Evolutionary conservation across 2,797 vertebrate species (phyloP).

Genomic region (Spinibarbus caldwelli): DNA sequence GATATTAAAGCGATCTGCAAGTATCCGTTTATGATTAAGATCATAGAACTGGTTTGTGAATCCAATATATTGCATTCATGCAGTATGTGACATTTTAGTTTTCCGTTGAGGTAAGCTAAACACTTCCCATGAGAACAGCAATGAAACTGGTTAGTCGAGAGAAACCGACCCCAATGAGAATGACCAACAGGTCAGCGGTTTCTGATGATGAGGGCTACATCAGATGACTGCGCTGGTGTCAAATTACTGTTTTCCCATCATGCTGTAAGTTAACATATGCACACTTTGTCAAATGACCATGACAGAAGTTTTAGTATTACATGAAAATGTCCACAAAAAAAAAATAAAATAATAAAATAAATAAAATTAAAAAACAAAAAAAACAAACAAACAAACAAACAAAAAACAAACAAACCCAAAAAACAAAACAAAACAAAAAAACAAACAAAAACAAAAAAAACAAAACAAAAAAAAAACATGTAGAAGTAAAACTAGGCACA

Average conservation of each 20-base stretch:
- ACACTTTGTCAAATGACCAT: background rate
- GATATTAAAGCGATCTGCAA: too few relatives aligned
- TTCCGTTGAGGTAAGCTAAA: conserved; percentile 21
- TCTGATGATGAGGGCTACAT: conserved; percentile 6
- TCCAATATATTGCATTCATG: conserved; percentile 6
- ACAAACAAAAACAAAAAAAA: too few relatives aligned
- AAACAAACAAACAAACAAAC: too few relatives aligned
- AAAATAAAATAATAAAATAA: too few relatives aligned
- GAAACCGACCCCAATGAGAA: conserved; percentile 30
- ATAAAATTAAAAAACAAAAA: too few relatives aligned
- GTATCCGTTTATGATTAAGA: background rate
- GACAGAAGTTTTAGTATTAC: background rate
- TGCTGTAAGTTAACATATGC: conserved; percentile 10
- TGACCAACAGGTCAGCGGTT: conserved; percentile 59
- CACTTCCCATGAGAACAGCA: background rate
- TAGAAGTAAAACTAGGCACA: background rate
- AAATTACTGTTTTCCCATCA: conserved; percentile 41
- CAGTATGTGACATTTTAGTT: background rate
- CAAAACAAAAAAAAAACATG: background rate
- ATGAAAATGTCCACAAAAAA: background rate
- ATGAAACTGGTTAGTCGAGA: conserved; percentile 7
- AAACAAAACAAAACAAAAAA: too few relatives aligned
- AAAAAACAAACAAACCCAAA: too few relatives aligned
- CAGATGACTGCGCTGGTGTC: conserved; percentile 41
- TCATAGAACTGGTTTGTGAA: background rate